phyloP scores from a whole-genome alignment of 92 coral and sea anemone genomes.

The Galaxea fascicularis region DNA sequence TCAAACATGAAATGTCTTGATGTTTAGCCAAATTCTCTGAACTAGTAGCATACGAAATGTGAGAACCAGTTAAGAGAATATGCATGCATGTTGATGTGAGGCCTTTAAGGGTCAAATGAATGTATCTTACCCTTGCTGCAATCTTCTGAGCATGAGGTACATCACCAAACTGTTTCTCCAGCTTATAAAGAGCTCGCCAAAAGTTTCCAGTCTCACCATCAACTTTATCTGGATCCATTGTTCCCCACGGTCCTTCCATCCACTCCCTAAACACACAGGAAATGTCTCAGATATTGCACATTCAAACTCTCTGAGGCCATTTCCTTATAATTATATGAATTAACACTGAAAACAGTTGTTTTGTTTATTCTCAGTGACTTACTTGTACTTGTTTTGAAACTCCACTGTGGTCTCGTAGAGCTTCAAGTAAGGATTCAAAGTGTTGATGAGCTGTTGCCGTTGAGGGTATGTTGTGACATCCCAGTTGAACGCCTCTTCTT shows the following conservation, averaged over 20 bases:
- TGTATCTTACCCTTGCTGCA: constrained; percentile 80
- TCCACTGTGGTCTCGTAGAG: constrained; percentile 99
- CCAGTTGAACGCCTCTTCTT: constrained; percentile 99
- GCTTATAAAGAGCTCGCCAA: constrained; percentile 97
- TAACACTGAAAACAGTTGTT: background rate
- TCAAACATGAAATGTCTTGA: too few species aligned
- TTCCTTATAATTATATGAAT: background rate
- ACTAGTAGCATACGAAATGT: too few species aligned
- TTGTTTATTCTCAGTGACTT: constrained; percentile 23
- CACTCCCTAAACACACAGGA: constrained; percentile 76
- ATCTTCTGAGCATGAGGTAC: constrained; percentile 89
- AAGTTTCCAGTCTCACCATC: constrained; percentile 97
- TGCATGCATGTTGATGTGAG: too few species aligned
- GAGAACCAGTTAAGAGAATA: too few species aligned
- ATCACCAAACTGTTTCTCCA: constrained; percentile 94
- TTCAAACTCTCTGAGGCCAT: background rate
- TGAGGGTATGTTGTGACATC: constrained; percentile 96
- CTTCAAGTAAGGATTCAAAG: constrained; percentile 91
- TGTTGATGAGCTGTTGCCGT: constrained; percentile 94
- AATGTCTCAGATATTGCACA: background rate
- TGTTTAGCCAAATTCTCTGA: too few species aligned
- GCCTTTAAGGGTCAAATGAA: background rate
- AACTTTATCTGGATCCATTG: constrained; percentile 95
- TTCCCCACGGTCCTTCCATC: constrained; percentile 99
- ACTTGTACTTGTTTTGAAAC: constrained; percentile 97